Evolutionary conservation across 2,888 invertebrate genomes (phyloP).

Genomic region (Stramonita haemastoma): DNA sequence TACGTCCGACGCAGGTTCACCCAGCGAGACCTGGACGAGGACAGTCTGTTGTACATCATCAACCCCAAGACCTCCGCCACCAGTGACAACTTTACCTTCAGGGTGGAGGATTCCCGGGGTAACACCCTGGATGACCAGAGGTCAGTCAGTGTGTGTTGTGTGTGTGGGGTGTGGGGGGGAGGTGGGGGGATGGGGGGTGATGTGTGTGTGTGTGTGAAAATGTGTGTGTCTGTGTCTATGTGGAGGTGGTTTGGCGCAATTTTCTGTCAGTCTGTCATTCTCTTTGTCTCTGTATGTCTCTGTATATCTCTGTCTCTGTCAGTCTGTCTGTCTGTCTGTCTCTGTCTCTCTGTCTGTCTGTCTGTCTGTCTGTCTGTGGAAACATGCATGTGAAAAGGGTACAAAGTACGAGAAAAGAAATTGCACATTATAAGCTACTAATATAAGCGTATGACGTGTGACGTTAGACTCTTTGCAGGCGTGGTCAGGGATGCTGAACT

Average conservation of each 20-base stretch:
- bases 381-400: no score
- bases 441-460: no score
- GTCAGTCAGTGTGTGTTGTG: constrained; percentile 48
- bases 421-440: no score
- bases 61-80: constrained; percentile 63
- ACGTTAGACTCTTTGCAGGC: no score
- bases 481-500: no score
- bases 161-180: background rate
- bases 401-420: no score
- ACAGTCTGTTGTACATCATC: constrained; percentile 69
- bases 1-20: constrained; percentile 72
- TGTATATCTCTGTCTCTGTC: background rate
- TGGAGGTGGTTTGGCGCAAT: background rate
- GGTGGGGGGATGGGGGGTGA: background rate
- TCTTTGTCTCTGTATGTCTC: background rate
- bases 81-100: constrained; percentile 73
- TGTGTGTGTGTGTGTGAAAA: background rate
- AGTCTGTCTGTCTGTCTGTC: background rate
- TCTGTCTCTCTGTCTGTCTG: no score
- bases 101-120: constrained; percentile 70
- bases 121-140: constrained; percentile 70
- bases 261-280: background rate
- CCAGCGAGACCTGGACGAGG: constrained; percentile 75
- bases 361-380: no score
- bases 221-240: background rate